A percentile compares a stretch with the other conserved stretches of the same genome.
Evolutionary conservation across 2,888 invertebrate species (phyloP).

Genomic region (Rhyacophila evoluta): DNA sequence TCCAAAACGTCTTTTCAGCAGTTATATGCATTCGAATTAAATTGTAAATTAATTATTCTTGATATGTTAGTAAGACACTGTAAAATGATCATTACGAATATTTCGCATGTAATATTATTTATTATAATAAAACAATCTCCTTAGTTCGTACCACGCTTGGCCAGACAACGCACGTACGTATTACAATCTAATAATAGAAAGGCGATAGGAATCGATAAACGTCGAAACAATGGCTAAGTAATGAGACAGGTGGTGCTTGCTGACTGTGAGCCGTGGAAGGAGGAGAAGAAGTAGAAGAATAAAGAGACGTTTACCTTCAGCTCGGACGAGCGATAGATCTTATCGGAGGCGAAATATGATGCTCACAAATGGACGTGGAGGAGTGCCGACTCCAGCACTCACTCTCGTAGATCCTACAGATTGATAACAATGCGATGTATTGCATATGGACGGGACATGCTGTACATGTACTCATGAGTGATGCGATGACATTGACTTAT

Average conservation of each 20-base stretch:
- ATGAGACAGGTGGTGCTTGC: slow-evolving; percentile 48
- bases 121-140: not conserved
- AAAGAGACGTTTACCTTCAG: not conserved
- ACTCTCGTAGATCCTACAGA: not conserved
- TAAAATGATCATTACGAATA: too few species aligned
- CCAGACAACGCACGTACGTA: slow-evolving; percentile 24
- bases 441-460: not conserved
- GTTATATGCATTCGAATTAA: too few species aligned
- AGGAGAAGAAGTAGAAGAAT: not conserved
- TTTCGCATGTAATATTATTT: too few species aligned
- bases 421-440: not conserved
- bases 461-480: not conserved
- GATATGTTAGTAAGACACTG: too few species aligned
- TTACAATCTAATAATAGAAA: slow-evolving; percentile 48
- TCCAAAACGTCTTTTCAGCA: too few species aligned
- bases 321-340: slow-evolving; percentile 27
- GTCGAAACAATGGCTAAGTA: slow-evolving; percentile 51
- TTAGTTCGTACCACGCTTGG: not conserved
- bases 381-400: not conserved
- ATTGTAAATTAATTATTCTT: too few species aligned
- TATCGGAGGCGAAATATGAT: slow-evolving; percentile 43
- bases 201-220: slow-evolving; percentile 51
- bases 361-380: not conserved
- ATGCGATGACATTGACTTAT: not conserved
- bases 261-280: slow-evolving; percentile 5